Evolutionary conservation across 64 coral and sea anemone genomes (phyloP), one percentile per base, ranked within the genome.

Genomic region (Hydrozoanthus tunicans): DNA sequence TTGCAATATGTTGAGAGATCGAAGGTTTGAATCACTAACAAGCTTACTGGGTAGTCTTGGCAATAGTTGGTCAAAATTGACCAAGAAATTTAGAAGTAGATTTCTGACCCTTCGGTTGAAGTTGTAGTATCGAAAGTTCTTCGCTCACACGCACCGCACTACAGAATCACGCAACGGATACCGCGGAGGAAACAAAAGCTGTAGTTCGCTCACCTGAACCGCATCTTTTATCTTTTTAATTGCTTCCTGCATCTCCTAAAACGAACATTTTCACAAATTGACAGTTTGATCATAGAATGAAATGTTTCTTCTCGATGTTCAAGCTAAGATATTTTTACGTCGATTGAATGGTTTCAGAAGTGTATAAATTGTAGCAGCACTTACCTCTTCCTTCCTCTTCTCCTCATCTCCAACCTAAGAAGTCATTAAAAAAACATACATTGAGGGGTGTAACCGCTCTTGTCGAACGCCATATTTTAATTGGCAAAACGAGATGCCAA

Each of bases 361-460:
- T 9, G 7, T 68, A 20, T 68, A 3, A 20, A 79, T 8, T 6
- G 55, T 58, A 79, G 12, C 3, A 7, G 2, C 6, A 68, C 51
- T 85, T 85, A 85, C 81, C 81, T 85, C 64, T 5, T 85, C 63
- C 24, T 69, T 85, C 8, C 81, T 69, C 64, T 85, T 85, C 55
- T 85, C 81, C 53, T 56, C 81, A 70, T 85, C 81, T 85, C 81
- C 81, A 70, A 85, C 81, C 81, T 85, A 67, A 54, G 26, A 66
- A 66, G 3, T 5, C 24, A 9, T 27, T 9, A 73, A 27, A 73
- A 9, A 70, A 15, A 26, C 14, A 17, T 4, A 2, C 63, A 13
- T 4, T 9, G 3, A 12, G 63, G 17, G 20, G 20, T 20, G 20
- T 20, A 20, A 20, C 20, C 20, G 20, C 20, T 20, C 20, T 20